Conservation (phyloP, 2,888 invertebrate genomes). For the Anorthoa munda region DNA sequence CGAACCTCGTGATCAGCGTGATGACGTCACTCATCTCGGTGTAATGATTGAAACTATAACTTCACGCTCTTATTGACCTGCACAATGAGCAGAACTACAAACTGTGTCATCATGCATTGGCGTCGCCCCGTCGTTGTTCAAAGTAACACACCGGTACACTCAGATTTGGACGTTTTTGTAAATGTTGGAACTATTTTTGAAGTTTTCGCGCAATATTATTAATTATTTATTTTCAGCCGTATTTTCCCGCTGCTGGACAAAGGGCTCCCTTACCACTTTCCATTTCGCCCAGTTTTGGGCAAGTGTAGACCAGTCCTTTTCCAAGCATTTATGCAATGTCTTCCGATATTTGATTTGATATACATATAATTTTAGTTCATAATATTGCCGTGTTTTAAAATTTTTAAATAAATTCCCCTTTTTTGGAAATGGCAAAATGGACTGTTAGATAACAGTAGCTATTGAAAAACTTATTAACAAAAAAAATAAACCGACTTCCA, state of each 20-base stretch:
- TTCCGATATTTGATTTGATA: not conserved
- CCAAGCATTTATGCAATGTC: not conserved
- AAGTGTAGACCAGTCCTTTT: too few relatives aligned
- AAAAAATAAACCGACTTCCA: too few relatives aligned
- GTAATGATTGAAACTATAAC: slow-evolving; percentile 61
- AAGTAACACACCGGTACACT: slow-evolving; percentile 24
- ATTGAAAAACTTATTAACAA: too few relatives aligned
- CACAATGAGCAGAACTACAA: slow-evolving; percentile 59
- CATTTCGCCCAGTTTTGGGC: too few relatives aligned
- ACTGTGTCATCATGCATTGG: slow-evolving; percentile 51
- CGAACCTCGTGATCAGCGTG: slow-evolving; percentile 9
- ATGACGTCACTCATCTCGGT: slow-evolving; percentile 40
- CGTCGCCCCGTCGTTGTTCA: slow-evolving; percentile 5
- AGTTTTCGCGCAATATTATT: too few relatives aligned
- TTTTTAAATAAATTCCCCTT: too few relatives aligned
- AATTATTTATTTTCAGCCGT: too few relatives aligned
- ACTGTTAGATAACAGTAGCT: too few relatives aligned
- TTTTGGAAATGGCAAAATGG: too few relatives aligned
- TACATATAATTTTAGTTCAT: not conserved
- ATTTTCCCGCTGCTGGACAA: too few relatives aligned
- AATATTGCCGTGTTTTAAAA: not conserved
- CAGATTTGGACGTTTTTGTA: not conserved
- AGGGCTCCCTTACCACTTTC: too few relatives aligned
- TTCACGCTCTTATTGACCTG: slow-evolving; percentile 59
- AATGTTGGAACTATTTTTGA: not conserved